Conservation (phyloP, 1,140 invertebrate species). For the Parasteatoda tepidariorum region DNA sequence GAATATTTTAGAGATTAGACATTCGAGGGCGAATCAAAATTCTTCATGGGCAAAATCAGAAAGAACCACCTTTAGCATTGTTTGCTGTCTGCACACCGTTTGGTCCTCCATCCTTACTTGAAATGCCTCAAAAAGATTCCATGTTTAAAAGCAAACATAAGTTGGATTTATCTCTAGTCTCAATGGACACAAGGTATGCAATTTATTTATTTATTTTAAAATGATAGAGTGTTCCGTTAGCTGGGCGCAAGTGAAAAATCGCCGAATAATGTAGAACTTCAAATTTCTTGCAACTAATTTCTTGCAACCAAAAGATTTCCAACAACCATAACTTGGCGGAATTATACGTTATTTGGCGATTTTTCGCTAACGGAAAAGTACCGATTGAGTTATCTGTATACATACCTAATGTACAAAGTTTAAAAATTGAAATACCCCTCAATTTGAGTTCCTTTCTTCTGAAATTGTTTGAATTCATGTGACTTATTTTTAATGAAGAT, state of each 20-base stretch:
- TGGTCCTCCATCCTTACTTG: slow-evolving; percentile 78
- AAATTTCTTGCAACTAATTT: too few species aligned
- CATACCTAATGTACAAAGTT: too few species aligned
- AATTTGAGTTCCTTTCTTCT: too few species aligned
- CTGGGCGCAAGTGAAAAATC: too few species aligned
- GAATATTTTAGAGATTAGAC: slow-evolving; percentile 84
- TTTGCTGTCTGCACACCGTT: slow-evolving; percentile 98
- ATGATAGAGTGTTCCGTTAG: neutral
- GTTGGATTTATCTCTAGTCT: slow-evolving; percentile 92
- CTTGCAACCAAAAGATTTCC: too few species aligned
- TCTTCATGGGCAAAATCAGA: slow-evolving; percentile 93
- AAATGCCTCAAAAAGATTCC: slow-evolving; percentile 75
- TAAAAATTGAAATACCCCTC: too few species aligned
- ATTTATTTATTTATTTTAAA: neutral
- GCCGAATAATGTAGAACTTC: neutral
- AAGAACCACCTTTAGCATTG: slow-evolving; percentile 90
- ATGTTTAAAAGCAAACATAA: slow-evolving; percentile 99
- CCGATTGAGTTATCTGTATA: too few species aligned
- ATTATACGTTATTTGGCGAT: too few species aligned
- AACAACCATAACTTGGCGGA: too few species aligned
- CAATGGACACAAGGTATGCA: slow-evolving; percentile 79
- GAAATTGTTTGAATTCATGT: too few species aligned
- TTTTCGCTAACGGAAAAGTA: too few species aligned
- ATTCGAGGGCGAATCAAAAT: slow-evolving; percentile 95
- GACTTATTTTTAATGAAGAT: too few species aligned